phyloP scores from a whole-genome alignment of 2,888 invertebrate species.

The Nysson spinosus region DNA sequence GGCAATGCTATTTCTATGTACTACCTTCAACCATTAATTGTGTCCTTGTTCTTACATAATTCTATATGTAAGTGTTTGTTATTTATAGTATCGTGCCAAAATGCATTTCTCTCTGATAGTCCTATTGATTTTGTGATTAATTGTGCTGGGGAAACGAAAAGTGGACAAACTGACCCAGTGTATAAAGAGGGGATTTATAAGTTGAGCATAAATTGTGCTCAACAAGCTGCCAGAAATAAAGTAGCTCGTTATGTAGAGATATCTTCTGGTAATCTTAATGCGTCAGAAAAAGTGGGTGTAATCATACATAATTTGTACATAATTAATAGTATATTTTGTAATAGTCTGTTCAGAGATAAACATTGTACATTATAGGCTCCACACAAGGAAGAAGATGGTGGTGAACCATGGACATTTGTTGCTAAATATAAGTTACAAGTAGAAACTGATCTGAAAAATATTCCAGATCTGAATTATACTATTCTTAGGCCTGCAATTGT shows the following conservation, averaged over 20 bases:
- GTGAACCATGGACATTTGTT: slow-evolving; percentile 91
- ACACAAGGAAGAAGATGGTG: slow-evolving; percentile 86
- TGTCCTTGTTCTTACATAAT: no score
- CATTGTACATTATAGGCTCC: slow-evolving; percentile 77
- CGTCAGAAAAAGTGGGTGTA: slow-evolving; percentile 84
- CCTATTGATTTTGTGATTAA: slow-evolving; percentile 90
- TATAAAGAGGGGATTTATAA: slow-evolving; percentile 93
- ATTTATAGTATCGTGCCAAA: slow-evolving; percentile 86
- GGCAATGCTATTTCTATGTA: neutral
- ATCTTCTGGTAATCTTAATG: slow-evolving; percentile 89
- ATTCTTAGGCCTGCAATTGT: slow-evolving; percentile 90
- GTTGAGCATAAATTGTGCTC: slow-evolving; percentile 90
- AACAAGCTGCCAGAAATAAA: slow-evolving; percentile 84
- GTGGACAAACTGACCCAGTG: slow-evolving; percentile 92
- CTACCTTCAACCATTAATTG: no score
- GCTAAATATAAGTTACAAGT: slow-evolving; percentile 91
- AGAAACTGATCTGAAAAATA: slow-evolving; percentile 85
- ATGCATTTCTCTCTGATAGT: slow-evolving; percentile 83
- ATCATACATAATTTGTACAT: neutral
- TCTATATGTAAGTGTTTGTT: neutral
- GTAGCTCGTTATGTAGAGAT: slow-evolving; percentile 89
- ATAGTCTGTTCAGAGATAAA: no score
- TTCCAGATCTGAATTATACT: slow-evolving; percentile 86
- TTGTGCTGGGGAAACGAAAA: slow-evolving; percentile 94
- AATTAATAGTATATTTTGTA: slow-evolving; percentile 3